Conservation (phyloP, 2,113 vertebrate species). For the Strigops habroptila region DNA sequence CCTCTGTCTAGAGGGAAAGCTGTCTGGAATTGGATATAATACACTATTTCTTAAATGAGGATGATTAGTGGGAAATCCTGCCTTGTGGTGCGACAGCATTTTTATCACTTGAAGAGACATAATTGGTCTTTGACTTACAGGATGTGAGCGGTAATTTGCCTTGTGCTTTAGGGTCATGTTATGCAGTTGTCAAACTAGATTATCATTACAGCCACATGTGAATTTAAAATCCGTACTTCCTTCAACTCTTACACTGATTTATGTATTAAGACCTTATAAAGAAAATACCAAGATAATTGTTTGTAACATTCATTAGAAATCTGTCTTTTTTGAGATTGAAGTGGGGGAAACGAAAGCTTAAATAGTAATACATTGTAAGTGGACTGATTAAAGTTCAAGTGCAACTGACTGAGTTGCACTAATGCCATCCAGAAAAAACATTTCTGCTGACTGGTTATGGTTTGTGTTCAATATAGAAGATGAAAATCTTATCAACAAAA, state of each 20-base stretch:
- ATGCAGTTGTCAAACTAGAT: background rate
- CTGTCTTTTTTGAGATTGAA: background rate
- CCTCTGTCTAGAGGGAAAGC: background rate
- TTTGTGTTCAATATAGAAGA: background rate
- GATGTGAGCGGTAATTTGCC: background rate
- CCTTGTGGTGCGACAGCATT: background rate
- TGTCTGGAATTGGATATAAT: background rate
- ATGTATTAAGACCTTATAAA: background rate
- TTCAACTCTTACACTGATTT: background rate
- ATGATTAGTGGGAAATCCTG: background rate
- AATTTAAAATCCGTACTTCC: background rate
- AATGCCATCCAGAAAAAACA: background rate
- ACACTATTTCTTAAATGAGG: background rate
- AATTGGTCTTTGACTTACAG: fast-evolving
- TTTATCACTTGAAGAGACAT: background rate
- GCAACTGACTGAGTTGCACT: background rate
- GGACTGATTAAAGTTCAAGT: background rate
- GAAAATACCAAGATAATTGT: background rate
- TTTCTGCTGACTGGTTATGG: background rate
- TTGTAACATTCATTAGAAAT: background rate
- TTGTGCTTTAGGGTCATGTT: background rate
- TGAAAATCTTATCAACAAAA: background rate
- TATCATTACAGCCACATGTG: background rate
- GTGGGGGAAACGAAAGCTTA: fast-evolving
- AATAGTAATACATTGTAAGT: background rate